Evolutionary conservation across 2,113 vertebrate species (phyloP).

Genomic region (Heterocephalus glaber): DNA sequence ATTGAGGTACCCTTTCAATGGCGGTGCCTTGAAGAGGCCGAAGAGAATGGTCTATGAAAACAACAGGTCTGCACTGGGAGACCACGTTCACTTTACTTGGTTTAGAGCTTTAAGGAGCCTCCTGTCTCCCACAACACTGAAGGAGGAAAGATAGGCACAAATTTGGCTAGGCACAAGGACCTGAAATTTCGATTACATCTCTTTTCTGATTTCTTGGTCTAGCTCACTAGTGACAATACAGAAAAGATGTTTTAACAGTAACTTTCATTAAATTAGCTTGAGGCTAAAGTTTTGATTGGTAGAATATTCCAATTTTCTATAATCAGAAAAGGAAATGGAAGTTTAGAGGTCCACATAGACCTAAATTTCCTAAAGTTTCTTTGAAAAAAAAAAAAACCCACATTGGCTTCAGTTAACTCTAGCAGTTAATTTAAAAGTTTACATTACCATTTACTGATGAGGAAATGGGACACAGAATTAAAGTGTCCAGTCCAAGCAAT

Average conservation of each 20-base stretch:
- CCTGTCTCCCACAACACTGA: neutral
- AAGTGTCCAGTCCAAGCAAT: neutral
- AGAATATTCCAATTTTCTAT: constrained; percentile 32
- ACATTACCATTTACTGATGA: constrained; percentile 12
- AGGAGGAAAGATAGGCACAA: neutral
- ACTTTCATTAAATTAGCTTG: constrained; percentile 48
- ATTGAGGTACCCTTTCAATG: constrained; percentile 36
- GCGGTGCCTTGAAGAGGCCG: neutral
- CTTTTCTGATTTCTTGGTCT: constrained; percentile 35
- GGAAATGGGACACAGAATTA: neutral
- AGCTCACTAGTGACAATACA: neutral
- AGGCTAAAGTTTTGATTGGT: constrained; percentile 49
- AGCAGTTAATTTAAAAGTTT: neutral
- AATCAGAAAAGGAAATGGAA: constrained; percentile 39
- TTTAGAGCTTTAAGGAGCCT: constrained; percentile 43
- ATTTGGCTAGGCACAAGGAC: neutral
- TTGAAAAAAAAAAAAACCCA: neutral
- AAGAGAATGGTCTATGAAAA: neutral
- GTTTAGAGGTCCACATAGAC: neutral
- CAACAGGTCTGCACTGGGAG: neutral
- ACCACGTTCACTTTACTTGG: neutral
- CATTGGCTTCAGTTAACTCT: neutral
- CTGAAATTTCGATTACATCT: constrained; percentile 24
- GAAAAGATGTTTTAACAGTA: constrained; percentile 28
- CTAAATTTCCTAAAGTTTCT: constrained; percentile 45